Conservation (phyloP, 1,140 invertebrate genomes). For the Zaprionus davidi region DNA sequence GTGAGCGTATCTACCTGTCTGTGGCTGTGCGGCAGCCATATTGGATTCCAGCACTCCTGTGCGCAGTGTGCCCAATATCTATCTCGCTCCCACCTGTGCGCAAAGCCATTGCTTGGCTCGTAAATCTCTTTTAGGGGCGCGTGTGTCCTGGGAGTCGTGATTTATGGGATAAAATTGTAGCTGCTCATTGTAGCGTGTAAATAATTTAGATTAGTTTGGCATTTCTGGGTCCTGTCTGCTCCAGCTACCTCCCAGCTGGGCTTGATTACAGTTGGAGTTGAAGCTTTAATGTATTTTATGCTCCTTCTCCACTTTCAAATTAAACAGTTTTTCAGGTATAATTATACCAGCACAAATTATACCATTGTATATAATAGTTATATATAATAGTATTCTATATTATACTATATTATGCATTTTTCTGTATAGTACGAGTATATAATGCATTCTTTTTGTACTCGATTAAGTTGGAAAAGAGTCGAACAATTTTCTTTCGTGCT, state of each 20-base stretch:
- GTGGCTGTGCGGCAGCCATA: conserved; percentile 65
- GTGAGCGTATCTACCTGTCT: conserved; percentile 73
- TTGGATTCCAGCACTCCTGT: conserved; percentile 80
- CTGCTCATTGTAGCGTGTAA: conserved; percentile 81
- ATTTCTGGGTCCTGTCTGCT: conserved; percentile 47
- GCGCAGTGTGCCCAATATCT: conserved; percentile 43
- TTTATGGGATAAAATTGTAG: conserved; percentile 81
- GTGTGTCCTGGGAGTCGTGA: conserved; percentile 82
- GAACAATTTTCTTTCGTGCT: conserved; percentile 27
- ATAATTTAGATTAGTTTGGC: conserved; percentile 80
- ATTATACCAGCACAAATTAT: background rate
- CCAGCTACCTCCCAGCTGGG: background rate
- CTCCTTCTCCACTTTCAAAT: background rate
- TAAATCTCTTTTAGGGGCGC: conserved; percentile 81
- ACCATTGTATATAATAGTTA: too few species aligned
- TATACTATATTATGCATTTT: too few species aligned
- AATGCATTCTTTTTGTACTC: too few species aligned
- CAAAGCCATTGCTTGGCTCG: conserved; percentile 56
- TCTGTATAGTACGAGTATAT: too few species aligned
- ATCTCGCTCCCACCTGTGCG: conserved; percentile 61
- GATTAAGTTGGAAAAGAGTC: too few species aligned
- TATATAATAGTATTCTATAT: too few species aligned
- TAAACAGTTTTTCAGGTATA: background rate
- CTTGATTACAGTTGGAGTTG: conserved; percentile 69
- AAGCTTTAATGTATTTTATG: conserved; percentile 50